Evolutionary conservation across 2,113 vertebrate genomes (phyloP).

Genomic region (Nematolebias whitei): DNA sequence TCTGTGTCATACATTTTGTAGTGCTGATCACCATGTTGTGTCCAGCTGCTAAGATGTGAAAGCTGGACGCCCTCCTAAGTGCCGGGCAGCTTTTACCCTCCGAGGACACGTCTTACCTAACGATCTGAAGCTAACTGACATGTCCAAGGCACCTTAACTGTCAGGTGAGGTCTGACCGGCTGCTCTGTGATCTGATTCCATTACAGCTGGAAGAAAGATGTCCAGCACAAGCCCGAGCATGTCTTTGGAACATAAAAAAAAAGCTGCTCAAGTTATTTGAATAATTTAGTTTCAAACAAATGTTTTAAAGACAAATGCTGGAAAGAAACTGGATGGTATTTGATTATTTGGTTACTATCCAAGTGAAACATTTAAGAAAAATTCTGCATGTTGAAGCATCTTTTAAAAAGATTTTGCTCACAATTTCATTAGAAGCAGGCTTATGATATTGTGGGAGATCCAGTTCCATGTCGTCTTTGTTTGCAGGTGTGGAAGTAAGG

Average conservation of each 20-base stretch:
- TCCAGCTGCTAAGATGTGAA: constrained; percentile 29
- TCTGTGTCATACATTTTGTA: constrained; percentile 5
- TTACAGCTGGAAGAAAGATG: constrained; percentile 47
- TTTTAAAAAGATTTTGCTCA: no score
- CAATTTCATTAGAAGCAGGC: no score
- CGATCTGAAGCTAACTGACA: constrained; percentile 21
- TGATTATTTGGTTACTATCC: no score
- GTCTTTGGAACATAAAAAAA: constrained; percentile 5
- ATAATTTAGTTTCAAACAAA: neutral
- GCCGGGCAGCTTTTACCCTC: constrained; percentile 7
- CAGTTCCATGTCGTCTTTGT: no score
- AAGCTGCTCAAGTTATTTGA: neutral
- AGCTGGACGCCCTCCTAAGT: constrained; percentile 13
- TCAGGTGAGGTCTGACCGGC: constrained; percentile 36
- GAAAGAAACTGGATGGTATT: no score
- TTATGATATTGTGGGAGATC: no score
- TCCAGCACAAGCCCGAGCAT: constrained; percentile 45
- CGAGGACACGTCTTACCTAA: constrained; percentile 29
- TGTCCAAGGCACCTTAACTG: neutral
- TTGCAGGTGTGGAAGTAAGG: no score
- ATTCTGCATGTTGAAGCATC: no score
- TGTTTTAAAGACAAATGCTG: no score
- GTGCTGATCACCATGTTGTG: constrained; percentile 23
- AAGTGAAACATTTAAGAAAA: no score
- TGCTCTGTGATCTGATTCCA: constrained; percentile 40